Conservation (phyloP, 1,140 invertebrate species). For the Saxidomus purpurata region DNA sequence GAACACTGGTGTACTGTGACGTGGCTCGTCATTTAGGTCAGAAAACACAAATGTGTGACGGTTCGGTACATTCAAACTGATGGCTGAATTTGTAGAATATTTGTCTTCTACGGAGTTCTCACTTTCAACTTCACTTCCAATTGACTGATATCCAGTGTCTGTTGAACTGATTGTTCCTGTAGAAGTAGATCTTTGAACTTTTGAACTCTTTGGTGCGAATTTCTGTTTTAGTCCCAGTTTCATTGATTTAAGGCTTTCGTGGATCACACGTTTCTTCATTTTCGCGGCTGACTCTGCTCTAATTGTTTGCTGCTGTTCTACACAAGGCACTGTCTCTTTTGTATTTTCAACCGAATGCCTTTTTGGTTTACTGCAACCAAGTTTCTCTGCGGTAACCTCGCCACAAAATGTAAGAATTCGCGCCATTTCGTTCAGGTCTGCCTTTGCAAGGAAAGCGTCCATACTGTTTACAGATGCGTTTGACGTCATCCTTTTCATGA, state of each 20-base stretch:
- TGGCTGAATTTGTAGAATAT: not conserved
- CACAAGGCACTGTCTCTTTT: not conserved
- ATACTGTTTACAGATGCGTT: slow-evolving; percentile 55
- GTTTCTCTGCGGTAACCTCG: slow-evolving; percentile 34
- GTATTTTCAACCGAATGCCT: not conserved
- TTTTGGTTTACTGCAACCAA: not conserved
- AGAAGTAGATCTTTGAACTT: slow-evolving; percentile 2
- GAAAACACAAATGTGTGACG: not conserved
- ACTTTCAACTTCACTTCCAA: slow-evolving; percentile 4
- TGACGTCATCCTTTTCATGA: slow-evolving; percentile 21
- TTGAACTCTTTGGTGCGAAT: slow-evolving; percentile 17
- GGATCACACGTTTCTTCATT: not conserved
- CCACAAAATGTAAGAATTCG: slow-evolving; percentile 47
- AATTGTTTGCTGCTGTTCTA: not conserved
- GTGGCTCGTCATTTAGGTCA: not conserved
- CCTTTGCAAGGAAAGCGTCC: slow-evolving; percentile 58
- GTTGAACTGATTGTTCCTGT: slow-evolving; percentile 43
- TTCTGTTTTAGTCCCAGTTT: slow-evolving; percentile 52
- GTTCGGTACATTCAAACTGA: not conserved
- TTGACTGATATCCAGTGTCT: slow-evolving; percentile 56
- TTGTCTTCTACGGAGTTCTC: not conserved
- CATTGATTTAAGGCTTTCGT: not conserved
- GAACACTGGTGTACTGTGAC: slow-evolving; percentile 49
- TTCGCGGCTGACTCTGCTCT: not conserved
- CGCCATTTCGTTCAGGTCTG: slow-evolving; percentile 54